These are phyloP conservation scores for Laticauda laticaudata DNA, from an alignment of 2,113 vertebrate genomes.

Conservation along the genomic window DNA sequence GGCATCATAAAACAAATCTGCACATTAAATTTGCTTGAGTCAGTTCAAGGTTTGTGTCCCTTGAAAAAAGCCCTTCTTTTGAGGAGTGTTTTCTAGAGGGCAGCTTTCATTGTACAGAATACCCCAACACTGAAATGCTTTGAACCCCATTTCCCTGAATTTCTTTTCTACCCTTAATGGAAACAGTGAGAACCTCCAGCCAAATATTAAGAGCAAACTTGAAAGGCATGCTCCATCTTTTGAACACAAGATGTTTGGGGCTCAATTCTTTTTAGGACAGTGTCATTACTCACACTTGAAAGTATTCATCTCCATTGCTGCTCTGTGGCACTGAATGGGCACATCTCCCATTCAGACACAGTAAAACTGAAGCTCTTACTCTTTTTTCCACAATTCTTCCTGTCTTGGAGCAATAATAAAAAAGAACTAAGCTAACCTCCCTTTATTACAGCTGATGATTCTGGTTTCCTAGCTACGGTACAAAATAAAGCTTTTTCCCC, in stretches of 20 bases:
- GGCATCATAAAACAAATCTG: neutral
- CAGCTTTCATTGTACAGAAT: neutral
- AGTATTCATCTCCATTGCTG: neutral
- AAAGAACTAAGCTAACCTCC: neutral
- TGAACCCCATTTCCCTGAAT: neutral
- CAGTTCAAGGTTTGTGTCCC: neutral
- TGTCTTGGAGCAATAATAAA: neutral
- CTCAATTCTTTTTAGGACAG: neutral
- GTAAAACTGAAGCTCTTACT: neutral
- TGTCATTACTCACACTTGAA: neutral
- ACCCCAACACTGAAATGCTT: neutral
- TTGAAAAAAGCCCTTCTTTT: neutral
- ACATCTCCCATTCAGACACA: neutral
- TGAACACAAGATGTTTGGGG: too few relatives aligned
- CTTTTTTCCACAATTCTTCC: neutral
- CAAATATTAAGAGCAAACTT: neutral
- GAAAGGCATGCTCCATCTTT: neutral
- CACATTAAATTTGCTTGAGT: neutral
- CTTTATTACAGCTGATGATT: neutral
- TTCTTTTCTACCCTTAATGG: neutral
- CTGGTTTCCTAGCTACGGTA: neutral
- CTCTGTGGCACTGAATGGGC: neutral
- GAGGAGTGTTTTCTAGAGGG: neutral
- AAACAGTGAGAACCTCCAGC: neutral
- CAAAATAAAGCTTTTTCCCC: neutral